These are phyloP conservation scores for Apodemia mormo DNA, from an alignment of 2,888 invertebrate genomes.

Conservation along the genomic window DNA sequence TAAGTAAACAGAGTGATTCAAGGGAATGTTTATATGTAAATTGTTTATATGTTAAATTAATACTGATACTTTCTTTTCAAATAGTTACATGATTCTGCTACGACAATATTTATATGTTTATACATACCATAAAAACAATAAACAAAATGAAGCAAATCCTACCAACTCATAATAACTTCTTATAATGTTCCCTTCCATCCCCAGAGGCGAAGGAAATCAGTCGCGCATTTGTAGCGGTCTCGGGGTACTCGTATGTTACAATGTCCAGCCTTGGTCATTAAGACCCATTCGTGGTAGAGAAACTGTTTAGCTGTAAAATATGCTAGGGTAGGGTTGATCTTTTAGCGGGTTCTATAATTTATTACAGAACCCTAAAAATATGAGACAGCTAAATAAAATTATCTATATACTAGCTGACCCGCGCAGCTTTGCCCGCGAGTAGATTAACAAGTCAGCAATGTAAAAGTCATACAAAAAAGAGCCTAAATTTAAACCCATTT, in stretches of 20 bases:
- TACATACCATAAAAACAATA: conserved; percentile 13
- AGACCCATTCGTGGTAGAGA: conserved; percentile 56
- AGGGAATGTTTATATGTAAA: no score
- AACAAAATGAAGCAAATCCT: conserved; percentile 28
- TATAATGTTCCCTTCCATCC: conserved; percentile 50
- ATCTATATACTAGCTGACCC: no score
- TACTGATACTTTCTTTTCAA: no score
- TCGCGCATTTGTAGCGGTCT: conserved; percentile 48
- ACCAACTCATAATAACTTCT: conserved; percentile 52
- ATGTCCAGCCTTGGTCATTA: conserved; percentile 65
- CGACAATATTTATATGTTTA: not conserved
- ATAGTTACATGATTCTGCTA: not conserved
- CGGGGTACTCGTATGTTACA: conserved; percentile 53
- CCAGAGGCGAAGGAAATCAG: conserved; percentile 58
- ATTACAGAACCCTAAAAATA: not conserved
- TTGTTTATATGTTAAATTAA: no score
- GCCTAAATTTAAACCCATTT: no score
- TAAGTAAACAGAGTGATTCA: no score
- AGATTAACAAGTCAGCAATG: no score
- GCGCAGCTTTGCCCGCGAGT: no score
- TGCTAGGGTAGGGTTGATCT: not conserved
- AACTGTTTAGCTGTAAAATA: conserved; percentile 8
- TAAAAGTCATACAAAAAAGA: no score
- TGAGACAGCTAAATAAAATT: not conserved
- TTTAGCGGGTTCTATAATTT: not conserved